These are phyloP conservation scores for Herpetotheres cachinnans DNA, from an alignment of 2,113 vertebrate species.

Conservation along the genomic window DNA sequence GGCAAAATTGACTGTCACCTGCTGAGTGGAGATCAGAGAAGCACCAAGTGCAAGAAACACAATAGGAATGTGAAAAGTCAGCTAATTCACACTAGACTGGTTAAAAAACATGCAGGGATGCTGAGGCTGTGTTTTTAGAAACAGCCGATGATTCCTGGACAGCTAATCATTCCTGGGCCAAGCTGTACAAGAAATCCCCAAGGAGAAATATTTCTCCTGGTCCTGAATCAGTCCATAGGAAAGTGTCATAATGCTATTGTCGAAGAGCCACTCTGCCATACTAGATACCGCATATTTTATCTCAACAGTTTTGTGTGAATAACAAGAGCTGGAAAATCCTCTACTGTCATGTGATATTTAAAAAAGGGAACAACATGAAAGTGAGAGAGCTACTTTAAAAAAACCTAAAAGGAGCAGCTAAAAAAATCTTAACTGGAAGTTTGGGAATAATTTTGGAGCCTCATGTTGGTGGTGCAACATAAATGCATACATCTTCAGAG, in stretches of 20 bases:
- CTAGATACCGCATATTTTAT: background rate
- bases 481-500: background rate
- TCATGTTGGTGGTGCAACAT: background rate
- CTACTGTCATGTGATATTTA: background rate
- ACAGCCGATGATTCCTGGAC: background rate
- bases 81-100: background rate
- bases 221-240: background rate
- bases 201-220: background rate
- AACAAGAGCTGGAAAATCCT: background rate
- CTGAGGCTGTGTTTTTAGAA: background rate
- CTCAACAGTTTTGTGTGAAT: background rate
- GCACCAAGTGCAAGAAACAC: background rate
- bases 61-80: background rate
- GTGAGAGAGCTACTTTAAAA: background rate
- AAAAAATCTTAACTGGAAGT: background rate
- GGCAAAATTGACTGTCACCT: background rate
- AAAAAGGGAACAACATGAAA: background rate
- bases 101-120: background rate
- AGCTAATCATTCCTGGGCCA: background rate
- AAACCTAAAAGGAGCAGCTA: background rate
- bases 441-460: background rate
- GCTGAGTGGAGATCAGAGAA: background rate
- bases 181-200: background rate
- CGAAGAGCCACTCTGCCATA: accelerated
- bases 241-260: accelerated